Conservation (phyloP, 2,888 invertebrate species). For the Actias luna region DNA sequence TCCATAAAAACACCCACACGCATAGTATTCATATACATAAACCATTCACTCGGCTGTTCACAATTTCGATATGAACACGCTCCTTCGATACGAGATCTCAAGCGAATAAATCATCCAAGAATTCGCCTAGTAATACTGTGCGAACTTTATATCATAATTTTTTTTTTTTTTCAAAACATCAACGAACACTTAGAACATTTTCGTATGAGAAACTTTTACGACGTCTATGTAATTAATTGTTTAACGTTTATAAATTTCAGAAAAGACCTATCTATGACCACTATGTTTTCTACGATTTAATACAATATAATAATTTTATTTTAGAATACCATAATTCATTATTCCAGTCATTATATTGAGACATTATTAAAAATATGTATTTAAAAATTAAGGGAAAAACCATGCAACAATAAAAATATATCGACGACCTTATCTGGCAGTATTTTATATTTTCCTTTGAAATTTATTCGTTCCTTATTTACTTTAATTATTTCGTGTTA, state of each 20-base stretch:
- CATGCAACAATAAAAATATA: background rate
- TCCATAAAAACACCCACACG: conserved; percentile 33
- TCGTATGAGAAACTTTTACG: conserved; percentile 54
- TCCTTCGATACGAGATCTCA: conserved; percentile 25
- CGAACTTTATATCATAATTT: conserved; percentile 39
- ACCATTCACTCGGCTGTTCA: conserved; percentile 19
- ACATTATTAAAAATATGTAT: background rate
- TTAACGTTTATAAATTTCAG: conserved; percentile 80
- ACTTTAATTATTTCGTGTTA: background rate
- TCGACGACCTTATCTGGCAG: background rate
- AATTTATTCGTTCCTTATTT: background rate
- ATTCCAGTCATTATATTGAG: background rate
- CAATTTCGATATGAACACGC: conserved; percentile 19
- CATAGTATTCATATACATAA: conserved; percentile 22
- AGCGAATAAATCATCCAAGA: conserved; percentile 18
- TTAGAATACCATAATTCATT: conserved; percentile 3
- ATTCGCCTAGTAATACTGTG: conserved; percentile 56
- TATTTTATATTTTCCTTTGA: background rate
- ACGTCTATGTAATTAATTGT: conserved; percentile 50
- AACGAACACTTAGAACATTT: conserved; percentile 37
- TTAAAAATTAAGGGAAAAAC: background rate
- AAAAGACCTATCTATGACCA: conserved; percentile 73
- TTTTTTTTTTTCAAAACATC: conserved; percentile 28
- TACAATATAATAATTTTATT: background rate
- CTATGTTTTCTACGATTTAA: conserved; percentile 44